Base-by-base conservation (phyloP, 1,140 invertebrate species). In the Lepidotrigona ventralis region DNA sequence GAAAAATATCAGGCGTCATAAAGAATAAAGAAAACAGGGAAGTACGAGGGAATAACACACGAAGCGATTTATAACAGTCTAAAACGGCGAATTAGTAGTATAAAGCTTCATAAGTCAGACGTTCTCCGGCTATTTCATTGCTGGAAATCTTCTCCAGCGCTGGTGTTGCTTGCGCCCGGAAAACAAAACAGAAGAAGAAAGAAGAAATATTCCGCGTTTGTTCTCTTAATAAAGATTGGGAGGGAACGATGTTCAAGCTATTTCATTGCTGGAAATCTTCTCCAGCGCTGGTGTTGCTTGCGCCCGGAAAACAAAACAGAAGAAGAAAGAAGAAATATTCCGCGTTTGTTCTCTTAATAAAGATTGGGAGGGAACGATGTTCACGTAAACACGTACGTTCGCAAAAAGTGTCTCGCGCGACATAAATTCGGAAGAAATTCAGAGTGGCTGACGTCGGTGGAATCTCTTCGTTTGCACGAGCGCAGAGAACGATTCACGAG, bases 51-150 rank as follows among this genome's bases (percentile, higher is more conserved):
- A 46, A 68, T 15, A 51, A 51, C 26, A 54, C 53, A 69, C 69
- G 56, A 54, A 54, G 51, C 29, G 21, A 69, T 79, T 69, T 79
- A 68, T 33, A 54, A 39, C 26, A 39, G 64, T 17, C 46, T 19
- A 14, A 23, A 56, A 19, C 51, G 11, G 15, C 64, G 53, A 56
- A 68, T 29, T 46, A 78, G 76, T 78, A 70, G 77, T 79, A 79
- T 79, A 69, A 69, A 69, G 64, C 53, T 79, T 70, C 77, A 79
- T 79, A 79, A 70, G 64, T 79, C 77, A 68, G 77, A 21, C 77
- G 33, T 6, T 79, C 23, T 19, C 53, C 14, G 21, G 23, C 17
- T 33, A 4, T 26, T 66, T 51, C 51, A n/a, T 53, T 21, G 12
- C 60, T 26, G 39, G 33, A 33, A 46, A 66, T 46, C 60, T 19